Base-by-base conservation (phyloP, 2,113 vertebrate species). In the Eupsittula cactorum region DNA sequence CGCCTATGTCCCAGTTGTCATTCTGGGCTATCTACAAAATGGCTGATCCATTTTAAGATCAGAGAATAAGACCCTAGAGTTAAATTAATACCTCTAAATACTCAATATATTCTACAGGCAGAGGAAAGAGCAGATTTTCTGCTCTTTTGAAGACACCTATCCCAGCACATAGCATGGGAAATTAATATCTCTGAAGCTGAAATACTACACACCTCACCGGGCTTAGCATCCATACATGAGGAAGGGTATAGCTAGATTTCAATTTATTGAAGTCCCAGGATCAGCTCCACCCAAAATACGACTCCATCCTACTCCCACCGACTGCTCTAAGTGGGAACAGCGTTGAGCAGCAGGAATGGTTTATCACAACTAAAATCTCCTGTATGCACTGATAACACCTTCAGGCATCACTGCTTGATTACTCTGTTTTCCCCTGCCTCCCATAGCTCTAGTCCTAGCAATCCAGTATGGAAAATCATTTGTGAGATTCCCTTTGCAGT, bases 331-430 rank as follows among this genome's bases (percentile, higher is more conserved):
- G 42, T 2, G 21, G 63, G 47, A 62, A 39, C 59, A 46, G 28
- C 6, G 57, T 37, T 39, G 20, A 31, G 49, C 64, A 41, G 46
- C 19, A 11, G 24, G n/a, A 9, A 13, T 2, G 5, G 15, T 37
- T 46, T 29, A 6, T 6, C 27, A 9, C 1, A 0, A 17, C 57
- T 52, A 35, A 21, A 37, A 17, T 23, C 39, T 59, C 31, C 76
- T 3, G 0, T 3, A 15, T 0, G 7, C 39, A 5, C 4, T 33
- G 35, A 8, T 4, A 50, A 14, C 33, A 12, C 75, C 57, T 39
- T 13, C 83, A 46, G 15, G 47, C 41, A 82, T 5, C 62, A 1
- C 35, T 60, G 65, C 78, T 12, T 23, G 41, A 11, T 15, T 21
- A 11, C 27, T 9, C 17, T 31, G 4, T 25, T 11, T 5, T 9